These are phyloP conservation scores for Aethina tumida DNA, from an alignment of 1,140 invertebrate species.

Conservation along the genomic window DNA sequence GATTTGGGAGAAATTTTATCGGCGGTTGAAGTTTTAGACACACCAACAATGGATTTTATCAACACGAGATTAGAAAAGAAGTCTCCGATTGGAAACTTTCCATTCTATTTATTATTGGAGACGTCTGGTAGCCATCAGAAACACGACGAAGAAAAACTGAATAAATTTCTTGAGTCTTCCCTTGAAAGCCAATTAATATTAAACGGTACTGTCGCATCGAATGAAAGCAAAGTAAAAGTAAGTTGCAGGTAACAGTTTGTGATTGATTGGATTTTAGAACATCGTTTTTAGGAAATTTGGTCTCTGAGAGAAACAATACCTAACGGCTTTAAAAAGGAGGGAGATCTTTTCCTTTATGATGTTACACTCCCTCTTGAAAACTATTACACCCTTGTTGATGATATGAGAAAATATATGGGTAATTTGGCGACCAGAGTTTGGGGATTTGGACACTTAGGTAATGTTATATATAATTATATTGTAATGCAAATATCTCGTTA, in stretches of 20 bases:
- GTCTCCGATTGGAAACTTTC: constrained; percentile 51
- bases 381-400: constrained; percentile 75
- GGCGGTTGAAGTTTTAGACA: constrained; percentile 88
- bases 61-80: constrained; percentile 48
- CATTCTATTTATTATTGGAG: constrained; percentile 88
- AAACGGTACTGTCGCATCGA: constrained; percentile 76
- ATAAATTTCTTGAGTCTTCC: constrained; percentile 61
- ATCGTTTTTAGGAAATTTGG: constrained; percentile 62
- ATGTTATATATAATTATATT: constrained; percentile 23
- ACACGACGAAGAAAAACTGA: constrained; percentile 83
- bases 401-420: constrained; percentile 54
- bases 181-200: constrained; percentile 60
- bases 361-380: constrained; percentile 72
- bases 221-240: constrained; percentile 54
- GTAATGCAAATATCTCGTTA: no score
- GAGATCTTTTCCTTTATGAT: constrained; percentile 92
- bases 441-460: constrained; percentile 88
- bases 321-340: constrained; percentile 63
- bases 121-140: constrained; percentile 70
- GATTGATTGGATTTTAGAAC: no score
- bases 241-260: not conserved
- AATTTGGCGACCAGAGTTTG: constrained; percentile 50
- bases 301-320: constrained; percentile 75
- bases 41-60: constrained; percentile 48
- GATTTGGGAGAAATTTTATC: constrained; percentile 83